phyloP scores from a whole-genome alignment of 2,797 vertebrate genomes.

The Hephaestus fuliginosus region DNA sequence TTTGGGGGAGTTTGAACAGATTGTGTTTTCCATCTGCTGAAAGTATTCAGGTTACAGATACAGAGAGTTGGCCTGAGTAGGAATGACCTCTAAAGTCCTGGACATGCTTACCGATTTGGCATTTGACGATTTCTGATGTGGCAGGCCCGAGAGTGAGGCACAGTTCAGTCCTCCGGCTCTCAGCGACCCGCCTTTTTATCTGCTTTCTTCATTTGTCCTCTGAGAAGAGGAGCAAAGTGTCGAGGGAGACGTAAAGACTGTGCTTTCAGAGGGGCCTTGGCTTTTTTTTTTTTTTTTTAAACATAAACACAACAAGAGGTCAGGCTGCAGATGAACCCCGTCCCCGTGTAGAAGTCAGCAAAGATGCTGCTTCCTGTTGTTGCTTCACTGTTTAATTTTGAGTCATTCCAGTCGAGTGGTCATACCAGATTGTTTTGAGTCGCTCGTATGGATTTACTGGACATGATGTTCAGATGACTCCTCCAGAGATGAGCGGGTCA shows the following conservation, averaged over 20 bases:
- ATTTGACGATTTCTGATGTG: conserved; percentile 68
- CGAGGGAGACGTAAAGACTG: conserved; percentile 18
- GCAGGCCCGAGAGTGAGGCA: conserved; percentile 44
- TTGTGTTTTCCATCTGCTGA: conserved; percentile 83
- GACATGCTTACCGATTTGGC: conserved; percentile 63
- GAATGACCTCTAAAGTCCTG: conserved; percentile 74
- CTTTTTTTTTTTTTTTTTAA: background rate
- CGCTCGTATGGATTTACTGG: conserved; percentile 2
- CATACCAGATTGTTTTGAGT: conserved; percentile 12
- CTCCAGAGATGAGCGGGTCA: background rate
- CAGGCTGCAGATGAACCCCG: conserved; percentile 23
- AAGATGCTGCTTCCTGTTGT: conserved; percentile 63
- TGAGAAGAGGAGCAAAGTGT: conserved; percentile 11
- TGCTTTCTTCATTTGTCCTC: conserved; percentile 10
- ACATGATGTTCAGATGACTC: conserved; percentile 5
- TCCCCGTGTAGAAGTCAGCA: conserved; percentile 5
- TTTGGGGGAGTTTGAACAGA: conserved; percentile 80
- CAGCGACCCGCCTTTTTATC: background rate
- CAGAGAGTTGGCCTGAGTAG: conserved; percentile 69
- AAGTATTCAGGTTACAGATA: conserved; percentile 82
- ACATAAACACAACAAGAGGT: conserved; percentile 48
- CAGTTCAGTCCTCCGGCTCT: conserved; percentile 1
- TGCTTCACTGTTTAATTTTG: conserved; percentile 30
- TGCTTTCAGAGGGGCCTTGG: conserved; percentile 16
- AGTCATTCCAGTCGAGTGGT: conserved; percentile 33